Percentiles rank a stretch among this genome's conserved stretches.
These are phyloP conservation scores for Chrysomallon squamiferum DNA, from an alignment of 1,140 invertebrate species.

Conservation along the genomic window DNA sequence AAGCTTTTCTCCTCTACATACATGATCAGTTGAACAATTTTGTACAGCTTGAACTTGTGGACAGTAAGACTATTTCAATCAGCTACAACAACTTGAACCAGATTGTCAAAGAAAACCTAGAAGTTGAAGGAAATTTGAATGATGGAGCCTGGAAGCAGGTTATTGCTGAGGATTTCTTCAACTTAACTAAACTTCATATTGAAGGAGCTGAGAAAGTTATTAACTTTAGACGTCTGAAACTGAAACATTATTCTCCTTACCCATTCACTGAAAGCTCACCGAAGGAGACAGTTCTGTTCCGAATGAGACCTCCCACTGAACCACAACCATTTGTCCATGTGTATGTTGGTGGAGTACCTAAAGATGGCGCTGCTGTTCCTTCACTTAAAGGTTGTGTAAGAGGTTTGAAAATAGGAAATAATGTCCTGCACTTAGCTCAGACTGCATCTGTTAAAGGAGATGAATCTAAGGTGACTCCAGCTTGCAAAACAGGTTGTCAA, in stretches of 20 bases:
- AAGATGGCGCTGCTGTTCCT: slow-evolving; percentile 60
- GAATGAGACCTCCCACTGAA: slow-evolving; percentile 74
- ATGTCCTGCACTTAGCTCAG: slow-evolving; percentile 74
- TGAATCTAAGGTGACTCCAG: slow-evolving; percentile 70
- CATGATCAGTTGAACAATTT: slow-evolving; percentile 95
- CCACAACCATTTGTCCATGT: slow-evolving; percentile 87
- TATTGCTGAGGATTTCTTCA: slow-evolving; percentile 76
- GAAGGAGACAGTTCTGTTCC: neutral
- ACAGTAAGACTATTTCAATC: slow-evolving; percentile 65
- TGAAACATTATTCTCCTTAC: slow-evolving; percentile 24
- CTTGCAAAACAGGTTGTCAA: slow-evolving; percentile 90
- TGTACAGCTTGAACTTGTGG: slow-evolving; percentile 84
- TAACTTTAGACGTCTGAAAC: slow-evolving; percentile 72
- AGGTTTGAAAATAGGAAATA: slow-evolving; percentile 84
- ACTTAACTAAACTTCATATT: slow-evolving; percentile 69
- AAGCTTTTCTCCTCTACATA: slow-evolving; percentile 83
- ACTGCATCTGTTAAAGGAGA: slow-evolving; percentile 12
- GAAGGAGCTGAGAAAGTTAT: slow-evolving; percentile 43
- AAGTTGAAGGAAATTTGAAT: slow-evolving; percentile 22
- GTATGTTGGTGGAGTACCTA: slow-evolving; percentile 84
- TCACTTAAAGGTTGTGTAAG: slow-evolving; percentile 76
- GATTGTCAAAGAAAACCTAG: slow-evolving; percentile 31
- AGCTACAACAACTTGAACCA: slow-evolving; percentile 40
- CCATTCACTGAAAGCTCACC: slow-evolving; percentile 25
- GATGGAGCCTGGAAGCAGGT: slow-evolving; percentile 69